A percentile compares a stretch with the other conserved stretches of the same genome.
phyloP scores from a whole-genome alignment of 2,888 invertebrate genomes.

The Chirona hameri region DNA sequence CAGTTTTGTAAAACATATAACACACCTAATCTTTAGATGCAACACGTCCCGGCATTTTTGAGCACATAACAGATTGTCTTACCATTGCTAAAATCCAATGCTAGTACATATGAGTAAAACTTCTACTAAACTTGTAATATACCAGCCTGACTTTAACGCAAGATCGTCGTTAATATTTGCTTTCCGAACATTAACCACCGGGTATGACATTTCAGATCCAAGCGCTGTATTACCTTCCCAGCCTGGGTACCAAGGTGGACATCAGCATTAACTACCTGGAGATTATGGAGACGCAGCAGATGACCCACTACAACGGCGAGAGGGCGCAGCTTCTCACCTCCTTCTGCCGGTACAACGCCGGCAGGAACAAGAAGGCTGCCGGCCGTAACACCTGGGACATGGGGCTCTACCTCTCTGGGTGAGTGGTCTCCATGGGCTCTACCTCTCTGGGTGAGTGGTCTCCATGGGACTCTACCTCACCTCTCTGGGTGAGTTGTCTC shows the following conservation, averaged over 20 bases:
- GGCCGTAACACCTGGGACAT: slow-evolving; percentile 31
- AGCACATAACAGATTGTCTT: no score
- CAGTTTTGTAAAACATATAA: no score
- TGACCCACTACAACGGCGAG: slow-evolving; percentile 31
- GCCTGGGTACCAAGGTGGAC: slow-evolving; percentile 33
- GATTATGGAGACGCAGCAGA: slow-evolving; percentile 31
- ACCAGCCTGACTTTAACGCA: no score
- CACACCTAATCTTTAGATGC: no score
- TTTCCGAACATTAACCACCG: not conserved
- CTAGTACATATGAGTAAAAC: no score
- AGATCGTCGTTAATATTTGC: no score
- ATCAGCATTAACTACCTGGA: slow-evolving; percentile 35
- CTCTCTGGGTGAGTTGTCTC: no score
- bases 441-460: not conserved
- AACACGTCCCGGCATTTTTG: no score
- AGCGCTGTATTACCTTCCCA: slow-evolving; percentile 33
- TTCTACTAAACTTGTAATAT: no score
- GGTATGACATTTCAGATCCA: slow-evolving; percentile 34
- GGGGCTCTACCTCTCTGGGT: slow-evolving; percentile 34
- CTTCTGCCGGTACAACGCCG: slow-evolving; percentile 32
- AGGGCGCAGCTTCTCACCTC: slow-evolving; percentile 32
- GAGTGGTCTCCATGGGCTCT: not conserved
- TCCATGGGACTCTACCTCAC: no score
- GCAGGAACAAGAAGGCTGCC: slow-evolving; percentile 6
- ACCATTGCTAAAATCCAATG: no score